Evolutionary conservation across 2,888 invertebrate genomes (phyloP).

Genomic region (Apotomis capreana): DNA sequence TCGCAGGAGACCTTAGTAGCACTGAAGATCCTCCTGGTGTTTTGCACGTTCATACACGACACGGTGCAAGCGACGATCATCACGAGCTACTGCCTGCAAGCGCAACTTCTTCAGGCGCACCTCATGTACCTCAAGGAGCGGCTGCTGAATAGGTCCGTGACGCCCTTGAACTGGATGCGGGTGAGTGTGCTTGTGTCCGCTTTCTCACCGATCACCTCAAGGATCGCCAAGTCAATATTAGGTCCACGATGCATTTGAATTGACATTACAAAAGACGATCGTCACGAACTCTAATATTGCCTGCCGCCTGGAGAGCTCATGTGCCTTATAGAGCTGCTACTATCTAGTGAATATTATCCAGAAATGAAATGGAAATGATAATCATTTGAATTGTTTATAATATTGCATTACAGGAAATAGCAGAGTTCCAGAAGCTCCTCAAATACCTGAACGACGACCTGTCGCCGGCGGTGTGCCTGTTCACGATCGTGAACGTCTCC

Average conservation of each 20-base stretch:
- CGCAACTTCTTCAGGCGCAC: constrained; percentile 89
- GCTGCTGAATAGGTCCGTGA: constrained; percentile 87
- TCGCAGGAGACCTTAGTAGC: constrained; percentile 73
- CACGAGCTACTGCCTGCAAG: constrained; percentile 92
- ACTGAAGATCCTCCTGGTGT: constrained; percentile 85
- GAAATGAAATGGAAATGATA: too few relatives aligned
- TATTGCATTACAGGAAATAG: constrained; percentile 85
- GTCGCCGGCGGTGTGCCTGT: constrained; percentile 89
- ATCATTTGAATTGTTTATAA: constrained; percentile 27
- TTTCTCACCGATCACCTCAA: too few relatives aligned
- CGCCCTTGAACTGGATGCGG: constrained; percentile 90
- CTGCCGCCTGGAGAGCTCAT: too few relatives aligned
- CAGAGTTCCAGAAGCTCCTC: constrained; percentile 90
- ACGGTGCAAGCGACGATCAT: constrained; percentile 92
- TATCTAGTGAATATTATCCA: too few relatives aligned
- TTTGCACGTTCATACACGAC: constrained; percentile 90
- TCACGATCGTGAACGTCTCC: constrained; percentile 88
- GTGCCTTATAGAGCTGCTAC: too few relatives aligned
- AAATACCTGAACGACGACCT: constrained; percentile 90
- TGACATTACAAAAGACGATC: too few relatives aligned
- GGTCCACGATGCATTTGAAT: too few relatives aligned
- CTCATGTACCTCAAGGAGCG: constrained; percentile 88
- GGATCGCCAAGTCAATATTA: not conserved
- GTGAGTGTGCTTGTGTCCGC: constrained; percentile 66
- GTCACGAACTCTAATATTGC: too few relatives aligned